A percentile compares a stretch with the other conserved stretches of the same genome.
phyloP scores from a whole-genome alignment of 2,888 invertebrate species.

The Pandemis corylana region DNA sequence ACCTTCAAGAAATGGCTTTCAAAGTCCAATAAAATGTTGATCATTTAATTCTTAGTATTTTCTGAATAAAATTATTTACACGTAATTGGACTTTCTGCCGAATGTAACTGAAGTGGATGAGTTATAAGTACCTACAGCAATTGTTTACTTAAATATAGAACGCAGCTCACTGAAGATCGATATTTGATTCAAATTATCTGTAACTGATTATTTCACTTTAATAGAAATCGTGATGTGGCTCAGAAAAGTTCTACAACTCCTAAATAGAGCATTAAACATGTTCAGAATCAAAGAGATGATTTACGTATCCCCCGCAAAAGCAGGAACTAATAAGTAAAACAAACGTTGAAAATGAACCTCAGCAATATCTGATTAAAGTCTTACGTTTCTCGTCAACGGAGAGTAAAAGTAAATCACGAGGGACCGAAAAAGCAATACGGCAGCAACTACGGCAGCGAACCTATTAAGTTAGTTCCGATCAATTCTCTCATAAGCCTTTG shows the following conservation, averaged over 20 bases:
- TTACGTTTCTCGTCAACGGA: conserved; percentile 33
- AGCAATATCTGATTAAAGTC: conserved; percentile 26
- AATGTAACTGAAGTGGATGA: background rate
- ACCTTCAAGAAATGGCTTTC: too few relatives aligned
- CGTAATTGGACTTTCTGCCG: background rate
- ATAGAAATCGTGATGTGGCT: background rate
- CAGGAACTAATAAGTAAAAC: background rate
- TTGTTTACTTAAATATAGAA: background rate
- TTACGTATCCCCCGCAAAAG: background rate
- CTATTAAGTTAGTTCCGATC: conserved; percentile 36
- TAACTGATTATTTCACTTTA: background rate
- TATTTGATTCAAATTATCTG: too few relatives aligned
- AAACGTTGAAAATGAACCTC: conserved; percentile 1
- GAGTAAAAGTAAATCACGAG: conserved; percentile 35
- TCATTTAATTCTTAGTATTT: background rate
- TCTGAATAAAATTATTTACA: background rate
- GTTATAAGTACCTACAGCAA: background rate
- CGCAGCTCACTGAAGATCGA: too few relatives aligned
- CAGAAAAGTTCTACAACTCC: background rate
- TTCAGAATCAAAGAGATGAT: background rate
- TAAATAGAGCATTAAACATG: background rate
- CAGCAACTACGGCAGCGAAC: conserved; percentile 28
- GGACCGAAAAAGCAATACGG: conserved; percentile 38
- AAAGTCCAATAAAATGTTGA: too few relatives aligned
- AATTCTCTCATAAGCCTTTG: conserved; percentile 36